Percentiles rank a stretch among this genome's conserved stretches.
Conservation (phyloP, 2,797 vertebrate genomes). For the Mormyrus proboscirostris region DNA sequence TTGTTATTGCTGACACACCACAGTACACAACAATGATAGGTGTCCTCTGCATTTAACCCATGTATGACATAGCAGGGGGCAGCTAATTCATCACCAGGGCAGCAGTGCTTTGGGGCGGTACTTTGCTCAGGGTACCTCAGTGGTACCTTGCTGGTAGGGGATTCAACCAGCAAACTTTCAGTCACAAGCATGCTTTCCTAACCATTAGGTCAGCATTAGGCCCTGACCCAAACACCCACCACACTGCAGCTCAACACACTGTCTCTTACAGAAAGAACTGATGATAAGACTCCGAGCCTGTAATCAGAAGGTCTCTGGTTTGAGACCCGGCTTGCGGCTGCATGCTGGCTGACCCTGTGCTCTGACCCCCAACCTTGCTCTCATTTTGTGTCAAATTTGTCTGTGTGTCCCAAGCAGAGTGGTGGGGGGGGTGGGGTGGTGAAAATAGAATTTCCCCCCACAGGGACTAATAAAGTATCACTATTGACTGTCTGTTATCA, state of each 20-base stretch:
- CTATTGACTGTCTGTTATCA: neutral
- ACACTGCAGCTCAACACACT: neutral
- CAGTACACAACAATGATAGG: neutral
- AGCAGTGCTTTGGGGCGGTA: neutral
- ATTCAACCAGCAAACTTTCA: neutral
- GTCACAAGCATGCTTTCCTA: neutral
- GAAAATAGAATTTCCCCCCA: neutral
- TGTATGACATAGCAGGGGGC: neutral
- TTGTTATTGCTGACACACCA: neutral
- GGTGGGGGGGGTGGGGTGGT: neutral
- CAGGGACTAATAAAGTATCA: neutral
- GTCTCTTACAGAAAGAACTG: neutral
- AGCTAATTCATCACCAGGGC: neutral
- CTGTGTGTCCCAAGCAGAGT: neutral
- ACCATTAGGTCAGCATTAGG: slow-evolving; percentile 10
- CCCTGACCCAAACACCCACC: neutral
- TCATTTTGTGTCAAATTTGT: neutral
- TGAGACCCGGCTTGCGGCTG: neutral
- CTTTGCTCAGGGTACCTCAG: neutral
- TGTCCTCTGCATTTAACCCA: neutral
- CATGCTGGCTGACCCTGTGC: neutral
- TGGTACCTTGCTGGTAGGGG: neutral
- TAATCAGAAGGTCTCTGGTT: neutral
- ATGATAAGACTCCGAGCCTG: neutral
- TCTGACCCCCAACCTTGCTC: neutral